Evolutionary conservation across 2,888 invertebrate genomes (phyloP), one percentile per base, ranked within the genome.

Genomic region (Ophioninae sp.): DNA sequence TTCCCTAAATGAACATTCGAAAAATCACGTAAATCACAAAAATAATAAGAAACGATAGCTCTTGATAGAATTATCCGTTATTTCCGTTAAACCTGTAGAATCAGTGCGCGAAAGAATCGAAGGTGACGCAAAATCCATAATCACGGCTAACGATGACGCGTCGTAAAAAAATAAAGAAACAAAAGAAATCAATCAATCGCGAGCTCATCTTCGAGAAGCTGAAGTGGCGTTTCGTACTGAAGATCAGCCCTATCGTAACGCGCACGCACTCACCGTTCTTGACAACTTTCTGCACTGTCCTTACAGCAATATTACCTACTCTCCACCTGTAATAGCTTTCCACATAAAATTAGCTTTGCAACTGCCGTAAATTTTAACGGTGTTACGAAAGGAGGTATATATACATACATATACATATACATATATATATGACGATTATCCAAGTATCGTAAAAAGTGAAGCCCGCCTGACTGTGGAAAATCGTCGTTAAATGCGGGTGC

Each of bases 371-470:
- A 82, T 85, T 86, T 86, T 80, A 20, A 85, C 81, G 83, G 79
- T 73, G 76, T 86, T 86, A 72, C 83, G 85, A 85, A 86, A 87
- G 75, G 70, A 44, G 64, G 74, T 82, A 72, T 56, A 64, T 7
- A 44, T 44, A 44, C 8, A 44, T 44, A 44, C 8, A 44, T 44
- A 44, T 44, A 44, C 8, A 44, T 44, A 44, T 44, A 44, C 8
- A 44, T 44, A 44, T 44, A 10, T 44, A 74, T 82, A 70, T 44
- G 8, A 85, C 82, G 85, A 87, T 87, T 87, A 87, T 86, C 84
- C 82, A 78, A 80, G 83, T 81, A 77, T 81, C 87, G 82, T 87
- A 84, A 86, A 87, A 76, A 41, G 23, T 13, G 7, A 57, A 74
- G 62, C 57, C 68, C 20, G 72, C 77, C 23, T 59, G 57, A 61